Evolutionary conservation across 1,140 invertebrate genomes (phyloP).

Genomic region (Platyscapa corneri): DNA sequence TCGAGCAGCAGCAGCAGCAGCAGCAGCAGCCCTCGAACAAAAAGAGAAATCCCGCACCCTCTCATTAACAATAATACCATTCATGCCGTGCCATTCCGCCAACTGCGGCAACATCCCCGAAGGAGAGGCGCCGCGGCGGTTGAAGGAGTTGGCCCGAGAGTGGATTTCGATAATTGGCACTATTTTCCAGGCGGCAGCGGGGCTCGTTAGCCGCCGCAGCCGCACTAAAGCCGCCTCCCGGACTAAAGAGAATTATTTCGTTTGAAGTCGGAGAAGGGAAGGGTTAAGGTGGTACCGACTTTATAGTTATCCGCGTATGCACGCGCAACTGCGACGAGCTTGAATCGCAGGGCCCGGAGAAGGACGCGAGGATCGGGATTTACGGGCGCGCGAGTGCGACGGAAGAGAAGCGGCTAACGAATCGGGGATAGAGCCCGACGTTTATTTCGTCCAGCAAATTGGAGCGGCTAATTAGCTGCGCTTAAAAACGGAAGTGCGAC

Average conservation of each 20-base stretch:
- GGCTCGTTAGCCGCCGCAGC: constrained; percentile 43
- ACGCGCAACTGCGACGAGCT: constrained; percentile 28
- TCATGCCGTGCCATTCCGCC: neutral
- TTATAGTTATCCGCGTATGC: neutral
- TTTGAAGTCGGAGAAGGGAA: constrained; percentile 70
- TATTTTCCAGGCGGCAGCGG: constrained; percentile 58
- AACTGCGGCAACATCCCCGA: neutral
- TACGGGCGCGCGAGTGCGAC: neutral
- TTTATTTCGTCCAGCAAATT: constrained; percentile 72
- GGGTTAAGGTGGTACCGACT: constrained; percentile 52
- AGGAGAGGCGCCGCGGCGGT: too few species aligned
- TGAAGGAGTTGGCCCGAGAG: constrained; percentile 52
- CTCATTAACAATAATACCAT: neutral
- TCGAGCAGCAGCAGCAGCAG: neutral
- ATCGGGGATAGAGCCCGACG: constrained; percentile 52
- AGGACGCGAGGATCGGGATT: neutral
- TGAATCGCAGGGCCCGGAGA: neutral
- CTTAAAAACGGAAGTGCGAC: constrained; percentile 60
- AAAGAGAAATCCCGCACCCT: neutral
- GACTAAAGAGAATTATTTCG: constrained; percentile 72
- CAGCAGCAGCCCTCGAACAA: too few species aligned
- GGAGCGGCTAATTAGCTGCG: constrained; percentile 69
- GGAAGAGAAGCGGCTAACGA: neutral
- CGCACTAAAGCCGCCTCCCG: constrained; percentile 61
- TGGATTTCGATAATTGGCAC: constrained; percentile 72